A percentile compares a stretch with the other conserved stretches of the same genome.
These are phyloP conservation scores for Oeneis ivallda DNA, from an alignment of 2,888 invertebrate genomes.

Conservation along the genomic window DNA sequence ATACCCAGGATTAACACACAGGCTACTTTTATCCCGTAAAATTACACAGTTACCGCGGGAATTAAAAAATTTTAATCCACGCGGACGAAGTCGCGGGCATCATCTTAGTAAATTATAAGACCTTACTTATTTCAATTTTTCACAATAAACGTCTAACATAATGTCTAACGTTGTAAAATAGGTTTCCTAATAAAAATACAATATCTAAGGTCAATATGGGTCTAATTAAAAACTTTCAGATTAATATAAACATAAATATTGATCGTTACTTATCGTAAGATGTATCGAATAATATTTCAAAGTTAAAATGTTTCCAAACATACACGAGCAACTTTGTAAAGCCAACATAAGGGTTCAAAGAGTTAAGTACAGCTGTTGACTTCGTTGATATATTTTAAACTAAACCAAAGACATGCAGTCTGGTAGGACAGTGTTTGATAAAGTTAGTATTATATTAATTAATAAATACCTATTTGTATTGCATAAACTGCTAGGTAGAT, in stretches of 20 bases:
- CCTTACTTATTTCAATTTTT: too few species aligned
- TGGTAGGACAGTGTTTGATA: not conserved
- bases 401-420: conserved; percentile 1
- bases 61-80: too few species aligned
- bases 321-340: conserved; percentile 8
- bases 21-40: too few species aligned
- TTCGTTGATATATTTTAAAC: not conserved
- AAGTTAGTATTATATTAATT: not conserved
- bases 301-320: conserved; percentile 12
- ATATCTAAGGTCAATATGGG: not conserved
- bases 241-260: not conserved
- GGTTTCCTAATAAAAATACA: too few species aligned
- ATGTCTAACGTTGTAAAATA: too few species aligned
- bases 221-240: not conserved
- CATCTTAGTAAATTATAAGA: too few species aligned
- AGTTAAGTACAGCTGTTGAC: conserved; percentile 14
- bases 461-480: too few species aligned
- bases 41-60: too few species aligned
- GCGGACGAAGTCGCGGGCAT: too few species aligned
- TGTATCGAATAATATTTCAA: conserved; percentile 8
- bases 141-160: too few species aligned
- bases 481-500: too few species aligned
- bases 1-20: too few species aligned
- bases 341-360: conserved; percentile 17
- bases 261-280: not conserved